Evolutionary conservation across 1,140 invertebrate genomes (phyloP).

Genomic region (Atta colombica): DNA sequence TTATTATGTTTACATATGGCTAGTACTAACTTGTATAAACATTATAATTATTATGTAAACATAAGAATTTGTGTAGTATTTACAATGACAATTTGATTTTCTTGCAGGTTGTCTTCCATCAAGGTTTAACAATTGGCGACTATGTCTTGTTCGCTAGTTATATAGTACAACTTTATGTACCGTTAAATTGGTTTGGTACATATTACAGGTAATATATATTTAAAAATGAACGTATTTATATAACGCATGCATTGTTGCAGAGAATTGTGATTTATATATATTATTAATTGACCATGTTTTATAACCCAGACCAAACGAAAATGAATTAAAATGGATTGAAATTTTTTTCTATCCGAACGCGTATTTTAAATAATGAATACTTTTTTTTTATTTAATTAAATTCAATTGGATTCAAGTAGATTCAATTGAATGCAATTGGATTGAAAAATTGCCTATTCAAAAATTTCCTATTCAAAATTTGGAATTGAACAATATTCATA

Average conservation of each 20-base stretch:
- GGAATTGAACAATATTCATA: too few relatives aligned
- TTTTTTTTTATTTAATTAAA: too few relatives aligned
- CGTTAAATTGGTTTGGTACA: slow-evolving; percentile 99
- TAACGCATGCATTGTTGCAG: background rate
- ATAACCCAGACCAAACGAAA: too few relatives aligned
- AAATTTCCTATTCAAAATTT: too few relatives aligned
- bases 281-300: background rate
- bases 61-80: background rate
- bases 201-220: slow-evolving; percentile 93
- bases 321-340: too few relatives aligned
- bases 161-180: slow-evolving; percentile 98
- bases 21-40: slow-evolving; percentile 9
- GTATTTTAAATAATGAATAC: too few relatives aligned
- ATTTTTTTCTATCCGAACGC: too few relatives aligned
- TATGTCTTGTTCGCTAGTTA: slow-evolving; percentile 98
- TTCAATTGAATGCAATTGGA: too few relatives aligned
- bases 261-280: background rate
- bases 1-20: slow-evolving; percentile 95
- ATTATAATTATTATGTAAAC: background rate
- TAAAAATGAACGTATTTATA: background rate
- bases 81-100: slow-evolving; percentile 45
- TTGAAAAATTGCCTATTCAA: too few relatives aligned
- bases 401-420: too few relatives aligned
- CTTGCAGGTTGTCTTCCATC: slow-evolving; percentile 78
- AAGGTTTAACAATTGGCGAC: slow-evolving; percentile 95